Conservation (phyloP, 2,797 vertebrate species). For the Phrynocephalus vlangalii region DNA sequence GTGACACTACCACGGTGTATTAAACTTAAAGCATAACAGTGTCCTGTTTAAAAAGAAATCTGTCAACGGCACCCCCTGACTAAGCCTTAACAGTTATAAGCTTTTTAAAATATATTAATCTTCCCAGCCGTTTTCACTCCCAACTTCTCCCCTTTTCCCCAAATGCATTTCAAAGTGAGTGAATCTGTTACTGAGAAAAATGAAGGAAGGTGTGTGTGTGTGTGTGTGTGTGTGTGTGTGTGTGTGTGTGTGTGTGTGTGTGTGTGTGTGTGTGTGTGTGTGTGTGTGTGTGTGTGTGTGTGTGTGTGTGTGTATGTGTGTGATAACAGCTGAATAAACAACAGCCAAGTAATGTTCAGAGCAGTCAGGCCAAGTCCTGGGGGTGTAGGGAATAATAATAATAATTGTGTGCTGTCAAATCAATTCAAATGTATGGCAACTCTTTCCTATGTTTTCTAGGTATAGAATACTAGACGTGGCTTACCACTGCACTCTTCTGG, state of each 20-base stretch:
- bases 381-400: background rate
- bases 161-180: slow-evolving; percentile 41
- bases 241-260: background rate
- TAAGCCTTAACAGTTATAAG: slow-evolving; percentile 60
- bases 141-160: slow-evolving; percentile 27
- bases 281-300: background rate
- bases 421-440: too few relatives aligned
- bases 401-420: too few relatives aligned
- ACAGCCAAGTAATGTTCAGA: background rate
- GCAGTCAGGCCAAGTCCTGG: background rate
- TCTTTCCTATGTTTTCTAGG: too few relatives aligned
- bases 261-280: too few relatives aligned
- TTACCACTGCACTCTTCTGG: too few relatives aligned
- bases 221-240: background rate
- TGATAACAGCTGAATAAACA: slow-evolving; percentile 20
- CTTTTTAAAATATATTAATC: slow-evolving; percentile 48
- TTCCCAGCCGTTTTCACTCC: slow-evolving; percentile 59
- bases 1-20: slow-evolving; percentile 74
- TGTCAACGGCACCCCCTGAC: slow-evolving; percentile 58
- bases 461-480: too few relatives aligned
- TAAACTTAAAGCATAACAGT: slow-evolving; percentile 66
- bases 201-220: background rate
- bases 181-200: slow-evolving; percentile 38
- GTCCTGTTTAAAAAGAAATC: slow-evolving; percentile 64
- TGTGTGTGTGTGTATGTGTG: too few relatives aligned